phyloP scores from a whole-genome alignment of 2,113 vertebrate species.

The Addax nasomaculatus region DNA sequence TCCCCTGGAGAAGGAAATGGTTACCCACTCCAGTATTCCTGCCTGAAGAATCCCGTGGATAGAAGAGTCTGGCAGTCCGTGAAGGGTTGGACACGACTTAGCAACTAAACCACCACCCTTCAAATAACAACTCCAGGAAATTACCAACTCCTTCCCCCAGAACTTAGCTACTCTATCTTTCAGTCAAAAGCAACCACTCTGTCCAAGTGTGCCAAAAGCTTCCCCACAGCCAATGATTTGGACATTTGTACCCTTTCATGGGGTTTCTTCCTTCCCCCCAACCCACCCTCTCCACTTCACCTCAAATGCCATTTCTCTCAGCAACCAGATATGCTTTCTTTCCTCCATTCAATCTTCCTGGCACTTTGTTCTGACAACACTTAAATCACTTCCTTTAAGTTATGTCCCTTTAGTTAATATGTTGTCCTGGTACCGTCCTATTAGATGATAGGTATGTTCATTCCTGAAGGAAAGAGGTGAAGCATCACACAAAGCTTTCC shows the following conservation, averaged over 20 bases:
- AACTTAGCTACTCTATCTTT: background rate
- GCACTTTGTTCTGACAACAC: background rate
- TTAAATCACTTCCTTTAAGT: background rate
- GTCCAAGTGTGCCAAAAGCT: background rate
- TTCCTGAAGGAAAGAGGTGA: background rate
- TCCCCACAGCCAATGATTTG: background rate
- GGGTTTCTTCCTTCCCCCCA: background rate
- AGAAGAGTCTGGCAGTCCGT: accelerated
- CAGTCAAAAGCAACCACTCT: background rate
- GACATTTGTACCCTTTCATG: background rate
- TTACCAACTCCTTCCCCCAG: background rate
- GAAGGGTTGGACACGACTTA: accelerated
- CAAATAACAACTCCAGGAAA: background rate
- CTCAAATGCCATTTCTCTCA: background rate
- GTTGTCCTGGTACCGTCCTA: background rate
- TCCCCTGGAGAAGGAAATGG: background rate
- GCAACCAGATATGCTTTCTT: background rate
- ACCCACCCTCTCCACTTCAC: background rate
- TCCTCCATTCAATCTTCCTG: background rate
- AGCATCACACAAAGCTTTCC: background rate
- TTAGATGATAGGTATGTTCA: background rate
- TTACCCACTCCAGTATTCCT: background rate
- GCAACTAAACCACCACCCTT: background rate
- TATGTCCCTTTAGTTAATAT: background rate
- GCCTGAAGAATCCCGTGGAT: background rate